Evolutionary conservation across 2,797 vertebrate genomes (phyloP).

Genomic region (Neopelma chrysocephalum): DNA sequence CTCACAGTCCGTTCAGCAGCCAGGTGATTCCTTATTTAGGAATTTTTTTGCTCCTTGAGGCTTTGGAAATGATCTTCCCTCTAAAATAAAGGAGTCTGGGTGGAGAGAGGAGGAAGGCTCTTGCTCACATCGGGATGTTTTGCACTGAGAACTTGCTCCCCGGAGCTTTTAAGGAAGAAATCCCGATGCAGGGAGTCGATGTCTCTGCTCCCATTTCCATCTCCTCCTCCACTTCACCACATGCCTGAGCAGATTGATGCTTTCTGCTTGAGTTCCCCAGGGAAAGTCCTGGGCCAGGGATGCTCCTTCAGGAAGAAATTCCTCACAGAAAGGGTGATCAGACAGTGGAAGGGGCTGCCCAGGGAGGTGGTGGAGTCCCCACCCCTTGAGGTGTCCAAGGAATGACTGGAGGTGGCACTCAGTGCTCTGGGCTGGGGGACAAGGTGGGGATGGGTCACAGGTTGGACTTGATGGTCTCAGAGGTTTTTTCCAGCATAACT

Average conservation of each 20-base stretch:
- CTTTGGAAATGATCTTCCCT: background rate
- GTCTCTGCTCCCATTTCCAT: background rate
- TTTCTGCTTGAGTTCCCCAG: background rate
- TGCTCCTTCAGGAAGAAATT: background rate
- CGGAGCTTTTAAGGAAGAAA: background rate
- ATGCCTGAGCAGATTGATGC: background rate
- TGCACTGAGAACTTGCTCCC: background rate
- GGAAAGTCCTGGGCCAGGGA: background rate
- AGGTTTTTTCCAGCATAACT: background rate
- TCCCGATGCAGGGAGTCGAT: background rate
- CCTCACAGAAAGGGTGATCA: background rate
- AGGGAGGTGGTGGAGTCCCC: background rate
- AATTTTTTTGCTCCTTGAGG: background rate
- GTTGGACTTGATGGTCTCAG: background rate
- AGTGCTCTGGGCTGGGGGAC: background rate
- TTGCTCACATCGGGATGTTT: background rate
- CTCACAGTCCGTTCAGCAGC: background rate
- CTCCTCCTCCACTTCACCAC: accelerated
- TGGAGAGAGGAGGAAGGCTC: background rate
- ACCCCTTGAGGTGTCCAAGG: background rate
- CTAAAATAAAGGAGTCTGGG: background rate
- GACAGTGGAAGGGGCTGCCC: background rate
- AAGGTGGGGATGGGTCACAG: background rate
- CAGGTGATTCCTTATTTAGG: background rate
- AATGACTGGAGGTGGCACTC: background rate